Evolutionary conservation across 1,140 invertebrate genomes (phyloP), one percentile per base, ranked within the genome.

Genomic region (Parapsyche elsis): DNA sequence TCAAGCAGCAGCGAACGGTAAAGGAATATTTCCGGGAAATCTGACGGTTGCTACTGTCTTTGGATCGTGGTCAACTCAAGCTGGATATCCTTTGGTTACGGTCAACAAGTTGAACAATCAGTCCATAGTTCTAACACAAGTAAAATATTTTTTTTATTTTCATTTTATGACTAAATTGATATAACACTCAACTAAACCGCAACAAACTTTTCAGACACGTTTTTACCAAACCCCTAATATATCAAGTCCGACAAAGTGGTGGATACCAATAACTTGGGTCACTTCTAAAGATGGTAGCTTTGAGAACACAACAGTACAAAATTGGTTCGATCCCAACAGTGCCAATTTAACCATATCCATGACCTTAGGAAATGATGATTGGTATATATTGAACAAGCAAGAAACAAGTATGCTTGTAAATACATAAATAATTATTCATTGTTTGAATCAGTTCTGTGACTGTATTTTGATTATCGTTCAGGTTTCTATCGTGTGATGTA

Each of bases 1-100:
- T 14, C 57, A 80, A 76, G 26, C 67, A 44, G 71, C 46, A 24
- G 24, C 26, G 5, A 21, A 19, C 0, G 53, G 26, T 9, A 14
- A 16, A 9, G 9, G 10, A 0, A 23, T 53, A 24, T 21, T 80
- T 5, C 73, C 73, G 9, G 1, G 1, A 1, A 44, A 46, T 23
- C 12, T 71, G 38, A 77, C 80, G 0, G 10, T 90, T 0, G 49
- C 81, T 0, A 84, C 86, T 0, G 85, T 93, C 9, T 90, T 93
- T 88, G 89, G 92, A 57, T 90, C 91, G 0, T 95, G 94, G 93
- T 92, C 92, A 0, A 86, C 91, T 53, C 92, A 94, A 85, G 91
- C 91, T 53, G 91, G 91, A 1, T 94, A 92, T 86, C 94, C 94
- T 0, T 83, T 87, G 5, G 21, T 88, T 5, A 93, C 89, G 0